Base-by-base conservation (phyloP, 2,113 vertebrate genomes). In the Albula glossodonta region DNA sequence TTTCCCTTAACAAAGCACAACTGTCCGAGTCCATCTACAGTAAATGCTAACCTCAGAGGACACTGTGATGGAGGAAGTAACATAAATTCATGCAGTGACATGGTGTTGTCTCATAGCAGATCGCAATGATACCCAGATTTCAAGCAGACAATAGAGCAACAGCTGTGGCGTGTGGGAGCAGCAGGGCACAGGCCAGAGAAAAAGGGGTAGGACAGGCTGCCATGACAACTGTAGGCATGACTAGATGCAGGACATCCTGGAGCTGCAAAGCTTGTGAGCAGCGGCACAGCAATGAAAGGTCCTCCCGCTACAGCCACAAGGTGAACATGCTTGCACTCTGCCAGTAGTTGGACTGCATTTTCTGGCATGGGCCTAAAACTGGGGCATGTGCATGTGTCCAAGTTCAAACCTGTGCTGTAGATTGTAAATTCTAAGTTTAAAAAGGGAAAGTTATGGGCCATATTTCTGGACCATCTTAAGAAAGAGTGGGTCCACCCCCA, bases 121-220 rank as follows among this genome's bases (percentile, higher is more conserved):
- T 13, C 2, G 19, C 31, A 57, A 53, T 53, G 53, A 7, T 51
- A 22, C 78, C 51, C 77, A 60, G 77, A 25, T 79, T 48, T 70
- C 51, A 74, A 57, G 25, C 60, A 86, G 91, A 89, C 87, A 91
- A 66, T 12, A 87, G 89, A 49, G 51, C 48, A 88, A 49, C 87
- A 92, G 83, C 90, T 89, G 80, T 63, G 86, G 50, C 50, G 90
- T 25, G 81, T 83, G 41, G 50, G 48, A 9, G 0, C 57, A 87
- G 31, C 85, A 86, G 79, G 66, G 85, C 87, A 48, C 53, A 78
- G 81, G 86, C 89, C 79, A 52, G 60, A 51, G 77, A 88, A 87
- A 78, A 83, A 0, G 0, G 31, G 80, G 0, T 41, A 7, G 7
- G 80, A 22, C 56, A 78, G 66, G 85, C 11, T 85, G 66, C 56